Conservation (phyloP, 2,888 invertebrate species). For the Hofmannophila pseudospretella region DNA sequence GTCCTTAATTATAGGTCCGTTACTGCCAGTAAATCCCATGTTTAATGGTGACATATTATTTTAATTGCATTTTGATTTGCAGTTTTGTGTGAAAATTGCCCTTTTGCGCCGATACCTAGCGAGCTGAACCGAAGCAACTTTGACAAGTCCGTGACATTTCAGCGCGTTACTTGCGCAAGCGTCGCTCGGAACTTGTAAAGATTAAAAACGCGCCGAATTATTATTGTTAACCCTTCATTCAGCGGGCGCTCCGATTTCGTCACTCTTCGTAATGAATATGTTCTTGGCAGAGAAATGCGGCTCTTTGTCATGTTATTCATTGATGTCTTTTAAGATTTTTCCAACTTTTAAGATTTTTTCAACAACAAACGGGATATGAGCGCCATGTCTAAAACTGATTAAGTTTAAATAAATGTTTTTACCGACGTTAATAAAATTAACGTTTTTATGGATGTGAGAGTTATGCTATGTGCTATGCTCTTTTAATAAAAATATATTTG, state of each 20-base stretch:
- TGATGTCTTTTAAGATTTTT: not conserved
- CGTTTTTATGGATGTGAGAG: no score
- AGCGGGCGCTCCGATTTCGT: constrained; percentile 55
- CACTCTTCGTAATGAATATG: constrained; percentile 44
- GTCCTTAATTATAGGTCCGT: no score
- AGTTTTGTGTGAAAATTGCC: constrained; percentile 29
- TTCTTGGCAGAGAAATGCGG: constrained; percentile 8
- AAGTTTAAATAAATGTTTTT: no score
- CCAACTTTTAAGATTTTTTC: not conserved
- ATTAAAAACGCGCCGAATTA: constrained; percentile 41
- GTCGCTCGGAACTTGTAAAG: constrained; percentile 45
- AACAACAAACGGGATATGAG: no score
- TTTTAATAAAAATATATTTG: no score
- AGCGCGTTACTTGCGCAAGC: constrained; percentile 44
- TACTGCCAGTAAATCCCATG: no score
- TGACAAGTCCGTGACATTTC: constrained; percentile 65
- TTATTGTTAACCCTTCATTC: constrained; percentile 37
- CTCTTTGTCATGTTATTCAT: not conserved
- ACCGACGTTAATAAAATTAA: no score
- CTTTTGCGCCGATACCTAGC: constrained; percentile 40
- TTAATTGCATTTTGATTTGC: not conserved
- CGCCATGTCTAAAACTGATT: no score
- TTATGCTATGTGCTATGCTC: no score
- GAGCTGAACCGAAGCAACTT: constrained; percentile 43
- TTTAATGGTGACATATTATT: no score